Conservation (phyloP, 2,888 invertebrate species). For the Lymantria monacha region DNA sequence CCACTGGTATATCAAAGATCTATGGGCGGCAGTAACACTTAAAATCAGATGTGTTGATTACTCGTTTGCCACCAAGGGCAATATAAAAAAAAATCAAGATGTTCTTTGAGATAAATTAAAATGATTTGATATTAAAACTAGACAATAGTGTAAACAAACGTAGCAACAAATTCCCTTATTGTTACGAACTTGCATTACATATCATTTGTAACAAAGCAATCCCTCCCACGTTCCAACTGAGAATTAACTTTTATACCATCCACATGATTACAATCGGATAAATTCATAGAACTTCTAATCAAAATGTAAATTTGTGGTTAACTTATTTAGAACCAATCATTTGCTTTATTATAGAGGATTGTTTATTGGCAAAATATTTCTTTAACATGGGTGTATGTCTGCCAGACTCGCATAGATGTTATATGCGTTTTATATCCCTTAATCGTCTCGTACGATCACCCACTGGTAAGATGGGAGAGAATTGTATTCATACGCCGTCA, state of each 20-base stretch:
- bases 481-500: too few species aligned
- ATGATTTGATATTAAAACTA: neutral
- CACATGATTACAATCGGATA: constrained; percentile 38
- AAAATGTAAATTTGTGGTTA: constrained; percentile 65
- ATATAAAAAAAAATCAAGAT: too few species aligned
- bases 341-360: constrained; percentile 14
- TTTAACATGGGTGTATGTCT: constrained; percentile 6
- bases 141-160: neutral
- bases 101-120: neutral
- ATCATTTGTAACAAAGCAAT: constrained; percentile 23
- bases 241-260: constrained; percentile 48
- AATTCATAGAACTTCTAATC: constrained; percentile 61
- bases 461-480: too few species aligned
- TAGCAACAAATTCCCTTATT: constrained; percentile 7
- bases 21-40: too few species aligned
- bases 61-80: too few species aligned
- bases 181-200: constrained; percentile 14
- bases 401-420: neutral
- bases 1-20: too few species aligned
- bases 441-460: too few species aligned
- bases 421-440: neutral
- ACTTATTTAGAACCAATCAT: constrained; percentile 47
- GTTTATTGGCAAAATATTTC: constrained; percentile 17
- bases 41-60: too few species aligned
- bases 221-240: constrained; percentile 39